A percentile compares a stretch with the other conserved stretches of the same genome.
Conservation (phyloP, 2,113 vertebrate genomes). For the Siniperca knerii region DNA sequence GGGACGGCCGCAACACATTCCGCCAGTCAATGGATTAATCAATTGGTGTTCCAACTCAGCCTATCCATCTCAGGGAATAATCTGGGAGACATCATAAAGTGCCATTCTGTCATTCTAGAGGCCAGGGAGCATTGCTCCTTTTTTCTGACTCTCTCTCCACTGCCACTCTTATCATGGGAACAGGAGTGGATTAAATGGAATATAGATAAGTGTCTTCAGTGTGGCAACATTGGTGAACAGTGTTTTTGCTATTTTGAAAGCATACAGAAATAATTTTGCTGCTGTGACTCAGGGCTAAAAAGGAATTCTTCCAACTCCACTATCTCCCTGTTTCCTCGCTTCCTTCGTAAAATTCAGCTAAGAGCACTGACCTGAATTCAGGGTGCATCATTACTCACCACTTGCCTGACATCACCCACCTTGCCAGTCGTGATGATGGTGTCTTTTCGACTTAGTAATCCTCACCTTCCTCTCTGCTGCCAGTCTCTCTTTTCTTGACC, state of each 20-base stretch:
- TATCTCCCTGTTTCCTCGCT: constrained; percentile 26
- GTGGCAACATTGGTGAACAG: background rate
- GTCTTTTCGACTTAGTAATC: constrained; percentile 54
- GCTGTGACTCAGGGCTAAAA: constrained; percentile 45
- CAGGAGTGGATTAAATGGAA: constrained; percentile 43
- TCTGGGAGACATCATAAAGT: constrained; percentile 83
- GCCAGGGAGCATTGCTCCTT: constrained; percentile 58
- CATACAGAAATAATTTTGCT: constrained; percentile 22
- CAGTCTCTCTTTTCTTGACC: constrained; percentile 56
- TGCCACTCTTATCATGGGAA: constrained; percentile 29
- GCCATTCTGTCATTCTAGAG: constrained; percentile 74
- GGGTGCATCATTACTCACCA: constrained; percentile 69
- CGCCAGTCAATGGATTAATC: constrained; percentile 82
- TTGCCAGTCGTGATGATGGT: constrained; percentile 59
- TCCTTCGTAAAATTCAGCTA: constrained; percentile 51
- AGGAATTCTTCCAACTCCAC: constrained; percentile 49
- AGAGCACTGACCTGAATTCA: constrained; percentile 77
- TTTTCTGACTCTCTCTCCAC: constrained; percentile 4
- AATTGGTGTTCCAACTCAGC: constrained; percentile 77
- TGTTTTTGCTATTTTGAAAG: constrained; percentile 52
- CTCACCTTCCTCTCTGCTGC: constrained; percentile 28
- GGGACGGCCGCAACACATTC: constrained; percentile 74
- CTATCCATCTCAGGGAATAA: constrained; percentile 81
- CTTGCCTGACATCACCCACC: constrained; percentile 66
- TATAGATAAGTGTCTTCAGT: constrained; percentile 18